Percentiles rank a stretch among this genome's conserved stretches.
These are phyloP conservation scores for Morpho achilles DNA, from an alignment of 2,888 invertebrate genomes.

Conservation along the genomic window DNA sequence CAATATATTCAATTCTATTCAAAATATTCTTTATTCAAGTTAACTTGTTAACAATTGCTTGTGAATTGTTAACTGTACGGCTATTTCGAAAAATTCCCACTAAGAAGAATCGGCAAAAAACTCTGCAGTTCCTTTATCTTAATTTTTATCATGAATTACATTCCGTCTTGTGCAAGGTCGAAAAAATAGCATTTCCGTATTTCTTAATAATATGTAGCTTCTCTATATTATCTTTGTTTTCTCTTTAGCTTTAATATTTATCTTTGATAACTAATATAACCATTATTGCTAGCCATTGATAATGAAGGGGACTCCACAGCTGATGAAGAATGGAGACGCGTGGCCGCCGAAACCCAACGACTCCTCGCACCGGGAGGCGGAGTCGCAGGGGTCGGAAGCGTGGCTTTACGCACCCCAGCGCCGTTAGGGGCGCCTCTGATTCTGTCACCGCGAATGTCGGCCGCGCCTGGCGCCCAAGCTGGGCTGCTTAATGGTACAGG, in stretches of 20 bases:
- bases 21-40: too few species aligned
- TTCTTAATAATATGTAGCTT: too few species aligned
- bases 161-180: too few species aligned
- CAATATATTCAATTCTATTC: too few species aligned
- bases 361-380: constrained; percentile 80
- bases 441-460: constrained; percentile 93
- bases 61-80: too few species aligned
- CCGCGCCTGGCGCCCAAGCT: constrained; percentile 87
- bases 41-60: too few species aligned
- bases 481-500: constrained; percentile 79
- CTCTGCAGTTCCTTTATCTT: too few species aligned
- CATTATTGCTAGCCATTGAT: constrained; percentile 20
- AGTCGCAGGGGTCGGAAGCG: constrained; percentile 76
- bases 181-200: too few species aligned
- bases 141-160: too few species aligned
- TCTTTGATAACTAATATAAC: constrained; percentile 4
- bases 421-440: constrained; percentile 96
- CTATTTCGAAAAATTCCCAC: too few species aligned
- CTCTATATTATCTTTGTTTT: too few species aligned
- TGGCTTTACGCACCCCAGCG: constrained; percentile 83
- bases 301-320: constrained; percentile 71
- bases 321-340: constrained; percentile 92
- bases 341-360: constrained; percentile 89
- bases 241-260: background rate
- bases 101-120: too few species aligned